These are phyloP conservation scores for Lamellibrachia columna DNA, from an alignment of 2,888 invertebrate species.

Conservation along the genomic window DNA sequence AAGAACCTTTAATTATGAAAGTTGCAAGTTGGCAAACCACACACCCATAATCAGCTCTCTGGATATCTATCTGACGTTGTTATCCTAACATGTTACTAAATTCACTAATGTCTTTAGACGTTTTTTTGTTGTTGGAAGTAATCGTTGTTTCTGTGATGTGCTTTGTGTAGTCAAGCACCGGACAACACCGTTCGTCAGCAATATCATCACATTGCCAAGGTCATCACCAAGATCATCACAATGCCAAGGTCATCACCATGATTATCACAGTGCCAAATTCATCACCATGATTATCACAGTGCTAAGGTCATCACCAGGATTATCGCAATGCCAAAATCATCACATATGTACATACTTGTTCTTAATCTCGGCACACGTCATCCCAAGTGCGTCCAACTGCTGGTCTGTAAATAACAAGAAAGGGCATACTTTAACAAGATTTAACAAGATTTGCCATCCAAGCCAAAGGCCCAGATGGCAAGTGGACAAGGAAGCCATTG, in stretches of 20 bases:
- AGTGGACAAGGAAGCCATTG: too few relatives aligned
- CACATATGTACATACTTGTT: slow-evolving; percentile 47
- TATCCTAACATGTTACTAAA: neutral
- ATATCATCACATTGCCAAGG: too few relatives aligned
- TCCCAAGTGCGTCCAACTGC: slow-evolving; percentile 54
- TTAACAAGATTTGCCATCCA: too few relatives aligned
- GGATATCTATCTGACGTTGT: neutral
- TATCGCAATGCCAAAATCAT: slow-evolving; percentile 7
- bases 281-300: neutral
- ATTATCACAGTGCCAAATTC: too few relatives aligned
- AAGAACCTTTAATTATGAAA: neutral
- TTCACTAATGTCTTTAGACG: neutral
- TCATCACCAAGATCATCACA: too few relatives aligned
- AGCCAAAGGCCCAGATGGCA: too few relatives aligned
- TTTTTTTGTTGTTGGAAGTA: too few relatives aligned
- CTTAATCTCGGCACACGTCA: slow-evolving; percentile 57
- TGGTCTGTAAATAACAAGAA: slow-evolving; percentile 51
- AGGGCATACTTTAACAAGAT: neutral
- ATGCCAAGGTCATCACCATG: too few relatives aligned
- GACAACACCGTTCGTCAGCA: too few relatives aligned
- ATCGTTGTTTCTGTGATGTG: too few relatives aligned
- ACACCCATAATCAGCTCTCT: neutral
- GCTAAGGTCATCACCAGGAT: neutral
- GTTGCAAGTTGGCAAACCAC: neutral
- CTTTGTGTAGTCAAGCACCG: too few relatives aligned